Percentiles rank a stretch among this genome's conserved stretches.
These are phyloP conservation scores for Lophotis ruficrista DNA, from an alignment of 2,113 vertebrate species.

Conservation along the genomic window DNA sequence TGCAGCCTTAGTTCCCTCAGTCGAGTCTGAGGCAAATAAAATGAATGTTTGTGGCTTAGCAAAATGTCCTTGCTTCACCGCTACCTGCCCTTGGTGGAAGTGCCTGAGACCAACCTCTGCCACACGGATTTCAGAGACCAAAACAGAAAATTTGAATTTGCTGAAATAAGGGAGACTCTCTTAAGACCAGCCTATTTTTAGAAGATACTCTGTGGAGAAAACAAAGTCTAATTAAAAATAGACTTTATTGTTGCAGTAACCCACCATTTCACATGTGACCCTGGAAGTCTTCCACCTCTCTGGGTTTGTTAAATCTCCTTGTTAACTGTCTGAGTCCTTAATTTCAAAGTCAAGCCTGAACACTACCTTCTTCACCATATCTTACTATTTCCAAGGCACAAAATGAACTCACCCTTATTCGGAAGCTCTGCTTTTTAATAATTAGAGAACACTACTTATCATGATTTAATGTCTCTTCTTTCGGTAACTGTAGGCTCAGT, in stretches of 20 bases:
- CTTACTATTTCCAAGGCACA: not conserved
- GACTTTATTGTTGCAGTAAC: not conserved
- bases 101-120: not conserved
- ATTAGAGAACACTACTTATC: not conserved
- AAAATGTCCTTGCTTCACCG: not conserved
- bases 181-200: slow-evolving; percentile 26
- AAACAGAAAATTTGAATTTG: not conserved
- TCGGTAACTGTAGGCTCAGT: not conserved
- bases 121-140: not conserved
- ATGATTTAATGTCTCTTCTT: not conserved
- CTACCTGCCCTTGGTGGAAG: not conserved
- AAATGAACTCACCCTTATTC: not conserved
- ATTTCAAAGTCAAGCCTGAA: not conserved
- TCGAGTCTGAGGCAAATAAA: not conserved
- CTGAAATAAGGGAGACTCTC: not conserved
- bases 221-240: slow-evolving; percentile 38
- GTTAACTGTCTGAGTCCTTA: not conserved
- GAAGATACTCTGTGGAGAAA: slow-evolving; percentile 5
- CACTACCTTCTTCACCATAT: not conserved
- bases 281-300: slow-evolving; percentile 6
- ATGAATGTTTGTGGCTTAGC: not conserved
- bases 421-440: not conserved
- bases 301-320: not conserved
- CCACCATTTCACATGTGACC: not conserved
- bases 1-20: not conserved